Evolutionary conservation across 2,113 vertebrate genomes (phyloP), one percentile per base, ranked within the genome.

Genomic region (Atrichornis clamosus): DNA sequence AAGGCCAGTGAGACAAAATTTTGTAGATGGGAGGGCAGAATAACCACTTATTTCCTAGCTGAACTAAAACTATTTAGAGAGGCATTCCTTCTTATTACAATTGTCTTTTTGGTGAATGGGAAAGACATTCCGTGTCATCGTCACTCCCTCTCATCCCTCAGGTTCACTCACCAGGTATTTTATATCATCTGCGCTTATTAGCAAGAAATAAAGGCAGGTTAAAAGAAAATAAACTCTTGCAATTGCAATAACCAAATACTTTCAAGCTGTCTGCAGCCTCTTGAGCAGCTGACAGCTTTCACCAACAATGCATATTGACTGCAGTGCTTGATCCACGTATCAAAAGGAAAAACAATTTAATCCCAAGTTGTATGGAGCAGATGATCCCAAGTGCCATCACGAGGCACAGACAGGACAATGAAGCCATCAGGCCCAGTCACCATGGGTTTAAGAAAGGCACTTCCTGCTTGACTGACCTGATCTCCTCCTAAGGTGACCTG

Each of bases 221-320:
- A 58, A 67, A 86, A 62, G 27, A 67, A 77, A 23, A 46, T 2
- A 18, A 58, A 80, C 30, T 67, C 68, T 30, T 28, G 14, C 39
- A n/a, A 24, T 11, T 72, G 81, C 87, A 94, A 30, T 27, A 64
- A 93, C 20, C 75, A 91, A 90, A 95, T 33, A 84, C 28, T 87
- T 92, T 12, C 13, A 63, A 89, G 82, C 89, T 97, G 91, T 64
- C 93, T 80, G 7, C 16, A 37, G 89, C 70, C 93, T 90, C 83
- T 22, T 24, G 80, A 95, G 67, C 42, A 94, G 92, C 84, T 93
- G 88, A 95, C 75, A 75, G 53, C 62, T 89, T 82, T 97, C 93
- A 97, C 70, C 44, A n/a, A 77, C 56, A 88, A 39, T 9, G 21
- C 35, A 69, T 64, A 47, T 49, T 72, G 63, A 46, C 56, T 84